These are phyloP conservation scores for Enteromius treurensis DNA, from an alignment of 2,797 vertebrate species.

Conservation along the genomic window DNA sequence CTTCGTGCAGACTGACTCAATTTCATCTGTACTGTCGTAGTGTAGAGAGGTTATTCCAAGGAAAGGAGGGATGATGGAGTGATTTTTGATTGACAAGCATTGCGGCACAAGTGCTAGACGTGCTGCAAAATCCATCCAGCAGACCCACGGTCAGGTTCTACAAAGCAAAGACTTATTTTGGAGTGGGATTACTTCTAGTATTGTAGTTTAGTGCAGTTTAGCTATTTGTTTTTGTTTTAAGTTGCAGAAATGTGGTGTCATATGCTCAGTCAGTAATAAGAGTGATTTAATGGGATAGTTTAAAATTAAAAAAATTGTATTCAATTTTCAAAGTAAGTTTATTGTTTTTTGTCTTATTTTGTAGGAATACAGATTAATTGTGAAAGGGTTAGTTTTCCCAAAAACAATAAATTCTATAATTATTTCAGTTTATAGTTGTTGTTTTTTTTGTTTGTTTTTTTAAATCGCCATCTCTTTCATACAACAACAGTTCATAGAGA, in stretches of 20 bases:
- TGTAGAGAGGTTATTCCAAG: constrained; percentile 31
- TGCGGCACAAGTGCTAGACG: constrained; percentile 68
- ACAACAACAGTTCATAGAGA: not conserved
- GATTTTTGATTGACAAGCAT: constrained; percentile 62
- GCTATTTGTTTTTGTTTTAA: not conserved
- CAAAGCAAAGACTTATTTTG: not conserved
- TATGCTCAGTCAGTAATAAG: not conserved
- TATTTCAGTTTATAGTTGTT: not conserved
- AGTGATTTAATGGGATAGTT: not conserved
- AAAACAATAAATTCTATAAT: not conserved
- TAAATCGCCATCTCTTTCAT: not conserved
- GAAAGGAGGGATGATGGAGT: constrained; percentile 50
- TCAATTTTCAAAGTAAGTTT: too few relatives aligned
- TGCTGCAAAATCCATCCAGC: constrained; percentile 49
- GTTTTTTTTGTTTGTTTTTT: too few relatives aligned
- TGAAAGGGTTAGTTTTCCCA: not conserved
- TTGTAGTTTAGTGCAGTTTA: too few relatives aligned
- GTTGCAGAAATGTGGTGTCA: not conserved
- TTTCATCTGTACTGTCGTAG: constrained; percentile 50
- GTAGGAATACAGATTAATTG: not conserved
- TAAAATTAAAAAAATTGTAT: not conserved
- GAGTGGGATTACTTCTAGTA: not conserved
- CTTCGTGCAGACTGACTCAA: constrained; percentile 41
- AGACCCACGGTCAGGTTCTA: constrained; percentile 30
- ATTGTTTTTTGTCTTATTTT: too few relatives aligned